phyloP scores from a whole-genome alignment of 1,140 invertebrate species.

The Tetramorium alpestre region DNA sequence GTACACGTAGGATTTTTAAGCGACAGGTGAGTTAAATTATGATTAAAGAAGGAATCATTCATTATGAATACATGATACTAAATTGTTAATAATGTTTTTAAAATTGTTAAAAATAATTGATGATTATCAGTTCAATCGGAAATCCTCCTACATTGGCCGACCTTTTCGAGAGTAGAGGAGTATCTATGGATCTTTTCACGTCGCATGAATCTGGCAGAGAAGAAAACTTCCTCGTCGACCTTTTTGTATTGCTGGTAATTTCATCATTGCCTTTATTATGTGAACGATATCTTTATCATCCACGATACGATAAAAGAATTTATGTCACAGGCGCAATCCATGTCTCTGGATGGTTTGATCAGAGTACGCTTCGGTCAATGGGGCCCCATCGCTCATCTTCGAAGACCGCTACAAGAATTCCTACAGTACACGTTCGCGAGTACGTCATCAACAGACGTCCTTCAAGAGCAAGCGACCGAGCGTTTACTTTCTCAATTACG shows the following conservation, averaged over 20 bases:
- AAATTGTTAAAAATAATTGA: background rate
- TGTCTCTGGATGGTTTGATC: conserved; percentile 70
- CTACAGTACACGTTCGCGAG: conserved; percentile 73
- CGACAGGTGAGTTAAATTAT: conserved; percentile 56
- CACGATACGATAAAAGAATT: background rate
- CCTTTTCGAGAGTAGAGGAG: conserved; percentile 59
- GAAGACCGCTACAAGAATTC: conserved; percentile 75
- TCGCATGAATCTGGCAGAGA: conserved; percentile 38
- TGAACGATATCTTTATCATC: background rate
- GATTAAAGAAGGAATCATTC: background rate
- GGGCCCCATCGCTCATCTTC: conserved; percentile 68
- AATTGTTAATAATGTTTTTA: background rate
- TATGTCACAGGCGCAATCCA: conserved; percentile 65
- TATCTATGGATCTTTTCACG: conserved; percentile 47
- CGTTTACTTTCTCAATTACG: conserved; percentile 72
- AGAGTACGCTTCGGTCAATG: conserved; percentile 70
- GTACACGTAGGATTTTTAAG: conserved; percentile 59
- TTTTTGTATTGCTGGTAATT: conserved; percentile 74
- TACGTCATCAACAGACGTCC: conserved; percentile 50
- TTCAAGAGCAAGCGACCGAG: conserved; percentile 71
- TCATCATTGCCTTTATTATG: background rate
- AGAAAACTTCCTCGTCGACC: conserved; percentile 71
- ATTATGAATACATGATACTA: background rate
- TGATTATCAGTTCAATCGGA: conserved; percentile 28
- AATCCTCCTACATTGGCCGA: conserved; percentile 56